Percentiles rank a stretch among this genome's conserved stretches.
phyloP scores from a whole-genome alignment of 2,113 vertebrate species.

The Mixornis gularis region DNA sequence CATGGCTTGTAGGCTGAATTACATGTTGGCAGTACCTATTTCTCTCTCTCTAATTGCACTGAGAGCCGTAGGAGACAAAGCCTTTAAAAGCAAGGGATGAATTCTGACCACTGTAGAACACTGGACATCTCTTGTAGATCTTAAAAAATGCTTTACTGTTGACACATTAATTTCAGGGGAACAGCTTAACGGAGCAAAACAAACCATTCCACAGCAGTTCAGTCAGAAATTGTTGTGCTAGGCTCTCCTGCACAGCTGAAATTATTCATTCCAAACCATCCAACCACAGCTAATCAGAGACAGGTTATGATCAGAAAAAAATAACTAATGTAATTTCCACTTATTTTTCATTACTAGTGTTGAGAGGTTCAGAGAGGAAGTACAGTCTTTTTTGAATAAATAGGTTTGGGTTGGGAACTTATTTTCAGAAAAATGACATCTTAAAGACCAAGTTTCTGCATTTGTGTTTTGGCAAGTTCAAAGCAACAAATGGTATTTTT shows the following conservation, averaged over 20 bases:
- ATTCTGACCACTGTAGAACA: background rate
- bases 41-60: background rate
- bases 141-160: background rate
- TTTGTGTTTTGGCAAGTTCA: background rate
- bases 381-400: background rate
- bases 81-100: background rate
- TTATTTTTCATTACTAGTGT: background rate
- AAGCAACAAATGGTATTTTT: background rate
- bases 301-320: background rate
- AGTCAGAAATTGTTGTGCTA: background rate
- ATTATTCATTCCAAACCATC: background rate
- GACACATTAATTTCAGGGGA: background rate
- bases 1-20: background rate
- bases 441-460: background rate
- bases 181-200: background rate
- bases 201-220: background rate
- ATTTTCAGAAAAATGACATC: background rate
- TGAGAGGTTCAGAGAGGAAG: background rate
- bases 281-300: background rate
- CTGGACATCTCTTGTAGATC: background rate
- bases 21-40: background rate
- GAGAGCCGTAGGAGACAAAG: background rate
- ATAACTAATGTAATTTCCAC: background rate
- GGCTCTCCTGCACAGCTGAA: background rate
- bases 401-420: background rate